These are phyloP conservation scores for Euschistus heros DNA, from an alignment of 1,140 invertebrate genomes.

Conservation along the genomic window DNA sequence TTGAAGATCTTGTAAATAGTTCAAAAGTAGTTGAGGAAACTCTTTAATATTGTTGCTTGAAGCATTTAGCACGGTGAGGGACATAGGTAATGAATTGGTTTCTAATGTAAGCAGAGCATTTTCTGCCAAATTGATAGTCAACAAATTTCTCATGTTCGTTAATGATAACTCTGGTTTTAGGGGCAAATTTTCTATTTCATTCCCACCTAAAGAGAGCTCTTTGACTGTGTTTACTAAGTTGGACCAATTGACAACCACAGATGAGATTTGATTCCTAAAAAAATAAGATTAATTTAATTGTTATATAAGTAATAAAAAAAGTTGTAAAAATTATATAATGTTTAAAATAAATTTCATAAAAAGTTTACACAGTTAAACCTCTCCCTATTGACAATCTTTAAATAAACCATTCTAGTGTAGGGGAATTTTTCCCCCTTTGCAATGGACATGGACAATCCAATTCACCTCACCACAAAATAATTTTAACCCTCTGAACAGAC, in stretches of 20 bases:
- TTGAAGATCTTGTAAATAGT: slow-evolving; percentile 11
- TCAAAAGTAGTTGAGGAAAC: slow-evolving; percentile 40
- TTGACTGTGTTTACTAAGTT: slow-evolving; percentile 58
- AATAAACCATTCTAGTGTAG: too few species aligned
- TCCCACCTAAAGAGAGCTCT: slow-evolving; percentile 68
- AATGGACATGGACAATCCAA: too few species aligned
- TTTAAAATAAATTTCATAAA: too few species aligned
- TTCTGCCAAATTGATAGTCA: slow-evolving; percentile 60
- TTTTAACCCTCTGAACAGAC: too few species aligned
- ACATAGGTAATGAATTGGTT: slow-evolving; percentile 47
- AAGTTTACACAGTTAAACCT: too few species aligned
- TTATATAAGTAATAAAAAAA: too few species aligned
- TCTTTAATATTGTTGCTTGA: slow-evolving; percentile 59
- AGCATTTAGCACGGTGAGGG: slow-evolving; percentile 57
- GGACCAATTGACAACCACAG: slow-evolving; percentile 56
- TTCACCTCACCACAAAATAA: too few species aligned
- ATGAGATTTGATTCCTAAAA: slow-evolving; percentile 53
- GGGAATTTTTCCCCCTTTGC: too few species aligned
- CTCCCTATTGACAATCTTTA: too few species aligned
- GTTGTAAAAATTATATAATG: too few species aligned
- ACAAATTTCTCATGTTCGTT: slow-evolving; percentile 49
- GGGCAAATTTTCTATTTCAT: slow-evolving; percentile 56
- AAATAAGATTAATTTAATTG: slow-evolving; percentile 25
- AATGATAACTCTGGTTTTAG: slow-evolving; percentile 33
- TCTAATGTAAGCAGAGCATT: slow-evolving; percentile 54